A percentile compares a stretch with the other conserved stretches of the same genome.
Conservation (phyloP, 2,113 vertebrate genomes). For the Saguinus midas region DNA sequence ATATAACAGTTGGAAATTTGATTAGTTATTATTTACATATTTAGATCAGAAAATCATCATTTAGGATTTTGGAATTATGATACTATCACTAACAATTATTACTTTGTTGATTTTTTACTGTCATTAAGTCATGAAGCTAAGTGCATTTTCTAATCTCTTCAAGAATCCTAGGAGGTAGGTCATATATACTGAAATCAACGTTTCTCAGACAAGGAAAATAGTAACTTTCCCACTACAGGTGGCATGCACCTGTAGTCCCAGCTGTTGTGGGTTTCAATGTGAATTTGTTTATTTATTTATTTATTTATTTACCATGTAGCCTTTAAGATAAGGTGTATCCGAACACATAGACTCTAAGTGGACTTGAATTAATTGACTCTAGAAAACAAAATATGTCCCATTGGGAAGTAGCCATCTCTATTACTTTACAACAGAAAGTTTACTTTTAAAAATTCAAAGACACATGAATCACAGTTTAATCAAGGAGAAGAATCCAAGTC, state of each 20-base stretch:
- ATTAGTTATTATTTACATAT: neutral
- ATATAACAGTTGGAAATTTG: slow-evolving; percentile 23
- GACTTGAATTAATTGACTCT: slow-evolving; percentile 5
- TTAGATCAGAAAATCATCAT: neutral
- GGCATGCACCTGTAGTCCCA: too few species aligned
- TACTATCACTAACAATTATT: slow-evolving; percentile 9
- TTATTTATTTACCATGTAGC: neutral
- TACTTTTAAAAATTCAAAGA: neutral
- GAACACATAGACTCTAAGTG: neutral
- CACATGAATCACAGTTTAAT: slow-evolving; percentile 11
- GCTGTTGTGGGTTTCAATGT: too few species aligned
- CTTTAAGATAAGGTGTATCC: neutral
- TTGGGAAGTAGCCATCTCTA: neutral
- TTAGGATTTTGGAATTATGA: slow-evolving; percentile 10
- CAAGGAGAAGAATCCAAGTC: slow-evolving; percentile 8
- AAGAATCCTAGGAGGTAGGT: neutral
- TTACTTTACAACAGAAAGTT: neutral
- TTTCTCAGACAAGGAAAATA: slow-evolving; percentile 29
- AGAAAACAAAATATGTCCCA: neutral
- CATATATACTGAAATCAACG: neutral
- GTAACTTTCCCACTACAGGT: neutral
- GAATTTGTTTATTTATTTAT: too few species aligned
- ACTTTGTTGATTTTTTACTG: neutral
- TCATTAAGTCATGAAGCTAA: neutral
- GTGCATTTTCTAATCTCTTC: neutral